Evolutionary conservation across 2,888 invertebrate species (phyloP).

Genomic region (Calameuta pallipes): DNA sequence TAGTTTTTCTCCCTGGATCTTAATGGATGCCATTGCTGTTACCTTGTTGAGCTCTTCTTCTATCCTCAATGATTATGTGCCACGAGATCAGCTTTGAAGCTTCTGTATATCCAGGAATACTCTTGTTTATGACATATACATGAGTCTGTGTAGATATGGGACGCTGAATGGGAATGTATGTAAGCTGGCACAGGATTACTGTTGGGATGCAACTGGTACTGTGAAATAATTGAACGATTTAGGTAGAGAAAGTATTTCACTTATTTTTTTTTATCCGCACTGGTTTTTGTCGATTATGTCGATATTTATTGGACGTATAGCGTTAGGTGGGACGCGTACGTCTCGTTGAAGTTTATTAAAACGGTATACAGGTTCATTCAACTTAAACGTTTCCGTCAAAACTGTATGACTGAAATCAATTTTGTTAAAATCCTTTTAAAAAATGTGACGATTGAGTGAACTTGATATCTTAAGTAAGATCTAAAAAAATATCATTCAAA

Average conservation of each 20-base stretch:
- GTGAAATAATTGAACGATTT: neutral
- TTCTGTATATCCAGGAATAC: neutral
- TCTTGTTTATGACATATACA: neutral
- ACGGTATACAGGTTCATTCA: neutral
- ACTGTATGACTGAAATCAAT: neutral
- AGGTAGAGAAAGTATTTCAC: neutral
- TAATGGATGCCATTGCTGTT: neutral
- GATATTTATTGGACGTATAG: neutral
- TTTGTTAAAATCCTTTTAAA: neutral
- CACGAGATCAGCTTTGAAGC: neutral
- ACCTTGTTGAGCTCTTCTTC: neutral
- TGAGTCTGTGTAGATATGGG: neutral
- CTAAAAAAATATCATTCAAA: neutral
- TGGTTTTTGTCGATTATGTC: neutral
- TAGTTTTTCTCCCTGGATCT: neutral
- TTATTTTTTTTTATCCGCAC: too few relatives aligned
- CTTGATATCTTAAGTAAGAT: neutral
- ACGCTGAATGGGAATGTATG: neutral
- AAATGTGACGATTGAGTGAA: neutral
- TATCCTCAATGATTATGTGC: neutral
- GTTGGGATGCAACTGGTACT: neutral
- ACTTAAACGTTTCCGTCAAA: neutral
- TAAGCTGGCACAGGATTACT: neutral
- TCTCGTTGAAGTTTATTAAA: constrained; percentile 1
- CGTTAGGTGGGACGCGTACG: neutral